phyloP scores from a whole-genome alignment of 1,140 invertebrate genomes.

The Ceratosolen solmsi region DNA sequence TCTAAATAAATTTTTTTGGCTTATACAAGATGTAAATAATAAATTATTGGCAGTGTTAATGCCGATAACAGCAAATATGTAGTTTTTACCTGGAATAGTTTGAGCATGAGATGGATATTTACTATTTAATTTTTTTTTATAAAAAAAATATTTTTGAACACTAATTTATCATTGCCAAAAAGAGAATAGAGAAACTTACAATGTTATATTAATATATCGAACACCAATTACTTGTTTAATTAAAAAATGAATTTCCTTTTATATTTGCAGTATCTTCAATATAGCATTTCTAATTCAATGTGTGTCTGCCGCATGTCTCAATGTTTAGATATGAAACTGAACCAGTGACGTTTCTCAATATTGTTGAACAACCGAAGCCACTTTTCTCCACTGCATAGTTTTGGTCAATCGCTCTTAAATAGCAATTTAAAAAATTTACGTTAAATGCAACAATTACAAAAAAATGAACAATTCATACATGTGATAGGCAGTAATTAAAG shows the following conservation, averaged over 20 bases:
- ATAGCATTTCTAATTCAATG: constrained; percentile 58
- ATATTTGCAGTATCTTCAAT: constrained; percentile 42
- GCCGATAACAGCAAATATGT: constrained; percentile 21
- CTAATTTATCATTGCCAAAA: constrained; percentile 14
- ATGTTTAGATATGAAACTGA: constrained; percentile 38
- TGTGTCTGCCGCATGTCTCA: constrained; percentile 70
- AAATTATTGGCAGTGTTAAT: constrained; percentile 36
- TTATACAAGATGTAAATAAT: constrained; percentile 22
- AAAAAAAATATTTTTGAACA: not conserved
- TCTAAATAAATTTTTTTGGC: constrained; percentile 6
- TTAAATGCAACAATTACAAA: constrained; percentile 21
- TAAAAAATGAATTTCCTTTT: constrained; percentile 36
- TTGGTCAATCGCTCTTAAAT: constrained; percentile 50
- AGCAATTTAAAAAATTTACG: constrained; percentile 25
- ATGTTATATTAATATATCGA: constrained; percentile 15
- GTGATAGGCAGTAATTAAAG: not conserved
- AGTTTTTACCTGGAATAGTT: constrained; percentile 33
- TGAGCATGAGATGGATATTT: constrained; percentile 23
- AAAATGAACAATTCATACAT: constrained; percentile 21
- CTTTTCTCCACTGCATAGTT: constrained; percentile 56
- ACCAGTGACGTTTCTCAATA: constrained; percentile 29
- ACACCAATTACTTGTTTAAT: constrained; percentile 27
- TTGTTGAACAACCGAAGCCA: constrained; percentile 19
- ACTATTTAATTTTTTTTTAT: not conserved
- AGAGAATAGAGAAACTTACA: constrained; percentile 25